Evolutionary conservation across 2,888 invertebrate genomes (phyloP), one percentile per base, ranked within the genome.

Genomic region (Gerosis bhagava): DNA sequence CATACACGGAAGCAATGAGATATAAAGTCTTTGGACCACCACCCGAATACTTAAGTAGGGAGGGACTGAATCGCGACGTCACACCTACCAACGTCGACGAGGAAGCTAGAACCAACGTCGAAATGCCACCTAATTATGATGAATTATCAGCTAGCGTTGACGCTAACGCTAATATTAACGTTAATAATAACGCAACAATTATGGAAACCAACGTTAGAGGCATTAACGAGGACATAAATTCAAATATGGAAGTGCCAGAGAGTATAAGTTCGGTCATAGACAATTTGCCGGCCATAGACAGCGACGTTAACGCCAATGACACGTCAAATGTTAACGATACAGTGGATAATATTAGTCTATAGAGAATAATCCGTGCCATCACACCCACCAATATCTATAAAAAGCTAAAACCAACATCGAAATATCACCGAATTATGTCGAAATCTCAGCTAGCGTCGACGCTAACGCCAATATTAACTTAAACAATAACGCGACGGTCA

Each of bases 21-120:
- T 77, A 78, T 44, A 87, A 87, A 24, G 52, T 72, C 2, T 77
- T 74, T 28, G 90, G 90, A 0, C 90, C 90, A 0, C 90, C 90
- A 0, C 90, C 90, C 0, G 77, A 80, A 3, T 83, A 83, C 48
- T 31, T 81, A 0, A 77, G 80, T 15, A 54, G 82, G 0, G 83
- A 83, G 8, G 67, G 64, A 0, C 47, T 83, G 0, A 69, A 79
- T 17, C 53, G 54, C 8, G 48, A 49, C 16, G 50, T 49, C 0
- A 50, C 35, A 1, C 37, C 55, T n/a, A n/a, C n/a, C 0, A 58
- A 62, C 0, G 73, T 62, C 0, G 80, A 77, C 16, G 68, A 70
- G 11, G 73, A 77, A 40, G 34, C 34, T 21, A 34, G 21, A 83
- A 81, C 17, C 69, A 83, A 83, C 21, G 43, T 83, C 0, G 87